phyloP scores from a whole-genome alignment of 2,888 invertebrate species.

The Pristionchus japonicus region DNA sequence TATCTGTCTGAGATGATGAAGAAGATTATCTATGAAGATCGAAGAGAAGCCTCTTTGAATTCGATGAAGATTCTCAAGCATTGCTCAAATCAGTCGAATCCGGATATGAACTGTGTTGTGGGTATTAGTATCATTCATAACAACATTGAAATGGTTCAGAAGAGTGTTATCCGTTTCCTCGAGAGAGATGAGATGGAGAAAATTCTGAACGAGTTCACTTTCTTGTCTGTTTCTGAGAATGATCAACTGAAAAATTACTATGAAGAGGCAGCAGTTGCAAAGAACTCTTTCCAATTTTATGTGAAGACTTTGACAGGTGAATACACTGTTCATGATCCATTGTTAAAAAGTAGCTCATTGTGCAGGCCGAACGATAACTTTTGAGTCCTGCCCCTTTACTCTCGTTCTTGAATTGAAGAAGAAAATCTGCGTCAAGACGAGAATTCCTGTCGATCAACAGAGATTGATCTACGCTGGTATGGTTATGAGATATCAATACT shows the following conservation, averaged over 20 bases:
- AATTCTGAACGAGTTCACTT: not conserved
- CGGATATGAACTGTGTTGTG: not conserved
- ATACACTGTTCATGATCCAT: not conserved
- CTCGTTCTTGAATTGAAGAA: not conserved
- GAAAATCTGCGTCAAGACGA: not conserved
- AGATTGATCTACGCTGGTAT: not conserved
- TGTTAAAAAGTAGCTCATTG: not conserved
- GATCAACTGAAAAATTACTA: not conserved
- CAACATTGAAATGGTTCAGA: not conserved
- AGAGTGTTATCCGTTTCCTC: not conserved
- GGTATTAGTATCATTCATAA: not conserved
- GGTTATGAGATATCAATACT: not conserved
- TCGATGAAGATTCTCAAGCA: not conserved
- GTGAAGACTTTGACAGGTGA: not conserved
- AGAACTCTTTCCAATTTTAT: not conserved
- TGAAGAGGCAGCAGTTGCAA: not conserved
- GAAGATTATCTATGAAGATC: not conserved
- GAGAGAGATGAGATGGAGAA: not conserved
- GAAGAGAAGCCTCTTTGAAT: not conserved
- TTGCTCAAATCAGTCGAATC: not conserved
- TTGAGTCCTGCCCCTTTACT: not conserved
- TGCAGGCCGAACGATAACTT: not conserved
- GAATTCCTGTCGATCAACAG: not conserved
- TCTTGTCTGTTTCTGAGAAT: not conserved
- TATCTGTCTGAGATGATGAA: not conserved